Evolutionary conservation across 2,888 invertebrate species (phyloP), one percentile per base, ranked within the genome.

Genomic region (Gastracanthus pulcherrimus): DNA sequence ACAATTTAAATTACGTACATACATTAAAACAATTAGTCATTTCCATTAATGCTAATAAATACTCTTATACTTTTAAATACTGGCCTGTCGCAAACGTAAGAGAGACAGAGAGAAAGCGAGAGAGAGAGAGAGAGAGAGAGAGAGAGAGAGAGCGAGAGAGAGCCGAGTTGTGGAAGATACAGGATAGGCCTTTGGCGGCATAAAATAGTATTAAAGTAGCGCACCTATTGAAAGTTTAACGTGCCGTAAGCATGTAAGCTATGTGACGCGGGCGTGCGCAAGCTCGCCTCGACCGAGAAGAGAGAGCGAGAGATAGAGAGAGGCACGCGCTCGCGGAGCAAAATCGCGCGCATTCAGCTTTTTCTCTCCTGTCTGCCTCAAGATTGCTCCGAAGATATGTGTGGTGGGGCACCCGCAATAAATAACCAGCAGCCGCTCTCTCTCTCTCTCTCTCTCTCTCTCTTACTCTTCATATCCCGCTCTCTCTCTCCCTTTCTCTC

Each of bases 191-290:
- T 62, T 70, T 62, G 62, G 29, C 34, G 13, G 67, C 13, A 29
- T 60, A 34, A 64, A 60, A 84, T 84, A 83, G 83, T 84, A 86
- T 84, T 85, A 88, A 87, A 87, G 86, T 86, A 86, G 85, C 85
- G 84, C 80, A 84, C 78, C 86, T 85, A 88, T 88, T 87, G 88
- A 88, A 88, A 87, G 84, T 87, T 88, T 87, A 88, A 87, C 87
- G 86, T 87, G 85, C 85, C 86, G 84, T 88, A 86, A 87, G 87
- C 85, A 86, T 85, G 86, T 84, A 85, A 85, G 81, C 84, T 76
- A 45, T 75, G 23, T 11, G 34, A 7, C 58, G 26, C 34, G n/a
- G 5, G 29, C 66, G 31, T 55, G n/a, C 29, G 4, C 16, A 7
- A 23, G 38, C 6, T n/a, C n/a, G 7, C 31, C 26, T 26, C 23